These are phyloP conservation scores for Spea bombifrons DNA, from an alignment of 2,113 vertebrate species.

Conservation along the genomic window DNA sequence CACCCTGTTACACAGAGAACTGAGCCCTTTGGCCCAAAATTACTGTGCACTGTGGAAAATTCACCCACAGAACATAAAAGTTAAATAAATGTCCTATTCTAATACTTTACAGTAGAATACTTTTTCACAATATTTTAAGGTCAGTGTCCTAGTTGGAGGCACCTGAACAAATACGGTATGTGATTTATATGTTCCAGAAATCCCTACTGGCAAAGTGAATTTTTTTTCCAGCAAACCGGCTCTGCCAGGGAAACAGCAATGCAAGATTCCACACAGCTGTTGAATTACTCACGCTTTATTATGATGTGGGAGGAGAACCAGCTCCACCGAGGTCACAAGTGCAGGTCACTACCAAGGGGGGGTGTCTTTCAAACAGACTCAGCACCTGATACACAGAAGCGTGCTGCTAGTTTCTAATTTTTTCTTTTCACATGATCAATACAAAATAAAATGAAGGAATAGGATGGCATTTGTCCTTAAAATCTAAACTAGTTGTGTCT, in stretches of 20 bases:
- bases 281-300: constrained; percentile 19
- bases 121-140: neutral
- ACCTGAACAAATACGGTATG: constrained; percentile 27
- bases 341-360: neutral
- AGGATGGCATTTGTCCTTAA: neutral
- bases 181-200: constrained; percentile 2
- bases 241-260: constrained; percentile 18
- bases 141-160: neutral
- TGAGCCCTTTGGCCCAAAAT: no score
- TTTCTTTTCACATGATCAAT: neutral
- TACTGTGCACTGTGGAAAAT: no score
- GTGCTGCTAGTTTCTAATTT: neutral
- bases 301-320: constrained; percentile 10
- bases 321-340: constrained; percentile 14
- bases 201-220: constrained; percentile 1
- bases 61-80: no score
- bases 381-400: neutral
- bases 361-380: neutral
- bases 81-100: neutral
- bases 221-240: constrained; percentile 6
- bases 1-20: no score
- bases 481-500: no score
- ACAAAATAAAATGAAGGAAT: constrained; percentile 21
- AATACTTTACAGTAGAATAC: neutral
- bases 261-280: constrained; percentile 19